Evolutionary conservation across 2,888 invertebrate genomes (phyloP).

Genomic region (Geophilus truncorum): DNA sequence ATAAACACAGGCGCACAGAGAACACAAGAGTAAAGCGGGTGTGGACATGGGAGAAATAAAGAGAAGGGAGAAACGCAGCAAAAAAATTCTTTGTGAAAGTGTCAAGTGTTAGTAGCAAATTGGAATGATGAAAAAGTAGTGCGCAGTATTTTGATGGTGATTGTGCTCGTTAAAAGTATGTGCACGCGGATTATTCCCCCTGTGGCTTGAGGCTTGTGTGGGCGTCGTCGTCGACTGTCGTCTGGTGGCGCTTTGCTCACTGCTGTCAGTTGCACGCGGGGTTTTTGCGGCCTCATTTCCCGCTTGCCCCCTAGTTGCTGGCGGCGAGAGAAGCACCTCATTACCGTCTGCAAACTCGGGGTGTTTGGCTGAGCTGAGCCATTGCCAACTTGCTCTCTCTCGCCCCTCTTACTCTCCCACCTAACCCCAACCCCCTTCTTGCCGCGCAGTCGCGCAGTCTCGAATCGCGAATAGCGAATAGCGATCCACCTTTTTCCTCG

Average conservation of each 20-base stretch:
- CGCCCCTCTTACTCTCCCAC: no score
- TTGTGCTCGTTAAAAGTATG: conserved; percentile 12
- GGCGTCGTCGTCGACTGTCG: no score
- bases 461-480: no score
- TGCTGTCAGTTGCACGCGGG: neutral
- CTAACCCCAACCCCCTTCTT: no score
- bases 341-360: neutral
- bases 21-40: no score
- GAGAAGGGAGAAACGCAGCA: neutral
- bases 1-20: neutral
- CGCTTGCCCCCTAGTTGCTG: neutral
- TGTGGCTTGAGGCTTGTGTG: neutral
- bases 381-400: neutral
- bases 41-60: neutral
- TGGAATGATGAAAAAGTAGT: conserved; percentile 6
- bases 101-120: neutral
- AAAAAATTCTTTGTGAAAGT: neutral
- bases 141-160: conserved; percentile 6
- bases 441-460: no score
- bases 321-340: conserved; percentile 8
- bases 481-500: neutral
- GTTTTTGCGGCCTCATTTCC: conserved; percentile 10
- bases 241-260: neutral
- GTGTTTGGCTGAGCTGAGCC: neutral
- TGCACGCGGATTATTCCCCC: conserved; percentile 14